These are phyloP conservation scores for Cistogaster globosa DNA, from an alignment of 2,888 invertebrate genomes.

Conservation along the genomic window DNA sequence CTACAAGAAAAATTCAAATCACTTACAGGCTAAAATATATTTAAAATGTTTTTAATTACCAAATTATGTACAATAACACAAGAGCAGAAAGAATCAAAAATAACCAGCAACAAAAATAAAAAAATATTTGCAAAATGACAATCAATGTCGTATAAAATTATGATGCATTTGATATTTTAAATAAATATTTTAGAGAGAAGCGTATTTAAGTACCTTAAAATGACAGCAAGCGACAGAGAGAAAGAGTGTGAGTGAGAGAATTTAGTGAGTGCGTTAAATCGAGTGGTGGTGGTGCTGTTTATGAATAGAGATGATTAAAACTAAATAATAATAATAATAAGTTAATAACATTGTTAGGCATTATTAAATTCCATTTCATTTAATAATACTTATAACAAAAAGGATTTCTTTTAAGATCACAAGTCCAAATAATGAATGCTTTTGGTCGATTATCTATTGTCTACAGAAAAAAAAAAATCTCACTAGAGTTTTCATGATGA, in stretches of 20 bases:
- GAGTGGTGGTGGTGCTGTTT: slow-evolving; percentile 40
- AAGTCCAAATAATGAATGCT: slow-evolving; percentile 60
- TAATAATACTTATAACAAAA: slow-evolving; percentile 36
- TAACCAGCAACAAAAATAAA: slow-evolving; percentile 49
- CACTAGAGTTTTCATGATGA: slow-evolving; percentile 56
- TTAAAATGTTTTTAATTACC: not conserved
- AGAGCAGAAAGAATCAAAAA: slow-evolving; percentile 70
- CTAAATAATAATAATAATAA: slow-evolving; percentile 71
- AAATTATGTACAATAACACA: slow-evolving; percentile 57
- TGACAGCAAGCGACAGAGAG: not conserved
- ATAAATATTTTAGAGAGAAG: slow-evolving; percentile 50
- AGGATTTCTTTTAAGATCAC: slow-evolving; percentile 50
- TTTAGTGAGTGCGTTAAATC: slow-evolving; percentile 18
- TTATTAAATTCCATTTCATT: slow-evolving; percentile 36
- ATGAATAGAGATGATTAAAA: slow-evolving; percentile 60
- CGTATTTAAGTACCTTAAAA: slow-evolving; percentile 21
- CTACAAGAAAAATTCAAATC: slow-evolving; percentile 72
- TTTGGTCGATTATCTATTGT: slow-evolving; percentile 41
- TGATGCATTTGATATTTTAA: slow-evolving; percentile 16
- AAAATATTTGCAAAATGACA: slow-evolving; percentile 31
- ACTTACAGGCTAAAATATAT: slow-evolving; percentile 59
- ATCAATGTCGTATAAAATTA: slow-evolving; percentile 44
- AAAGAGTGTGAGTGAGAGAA: slow-evolving; percentile 1
- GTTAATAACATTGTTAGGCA: slow-evolving; percentile 63
- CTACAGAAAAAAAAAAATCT: slow-evolving; percentile 17